Conservation (phyloP, 2,797 vertebrate species). For the Notolepis coatsorum region DNA sequence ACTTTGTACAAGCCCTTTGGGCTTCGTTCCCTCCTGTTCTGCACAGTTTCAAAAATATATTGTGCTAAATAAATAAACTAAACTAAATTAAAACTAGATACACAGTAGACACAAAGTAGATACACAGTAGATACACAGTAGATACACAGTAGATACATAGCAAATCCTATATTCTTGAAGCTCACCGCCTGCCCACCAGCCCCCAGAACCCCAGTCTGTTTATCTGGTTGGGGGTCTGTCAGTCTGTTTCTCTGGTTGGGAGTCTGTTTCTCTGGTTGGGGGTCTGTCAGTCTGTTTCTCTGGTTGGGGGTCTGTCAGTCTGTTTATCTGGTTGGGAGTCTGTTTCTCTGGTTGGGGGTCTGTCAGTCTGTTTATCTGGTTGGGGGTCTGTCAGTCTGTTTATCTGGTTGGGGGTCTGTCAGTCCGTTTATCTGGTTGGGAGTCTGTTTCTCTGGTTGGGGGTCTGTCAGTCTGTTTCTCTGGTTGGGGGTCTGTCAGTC, state of each 20-base stretch:
- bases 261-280: constrained; percentile 67
- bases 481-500: constrained; percentile 57
- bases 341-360: too few relatives aligned
- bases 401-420: constrained; percentile 65
- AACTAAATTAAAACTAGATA: too few relatives aligned
- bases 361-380: constrained; percentile 68
- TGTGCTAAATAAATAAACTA: too few relatives aligned
- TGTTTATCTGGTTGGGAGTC: constrained; percentile 71
- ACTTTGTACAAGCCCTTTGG: too few relatives aligned
- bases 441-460: too few relatives aligned
- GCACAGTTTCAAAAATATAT: too few relatives aligned
- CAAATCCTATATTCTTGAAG: constrained; percentile 39
- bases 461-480: constrained; percentile 66
- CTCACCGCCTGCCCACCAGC: constrained; percentile 28
- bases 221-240: constrained; percentile 65
- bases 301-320: constrained; percentile 57
- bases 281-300: constrained; percentile 66
- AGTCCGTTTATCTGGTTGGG: constrained; percentile 67
- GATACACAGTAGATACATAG: too few relatives aligned
- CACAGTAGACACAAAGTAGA: too few relatives aligned
- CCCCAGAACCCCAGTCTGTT: constrained; percentile 51
- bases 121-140: too few relatives aligned
- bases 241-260: constrained; percentile 67
- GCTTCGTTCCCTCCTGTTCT: too few relatives aligned
- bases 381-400: constrained; percentile 62